Evolutionary conservation across 1,140 invertebrate genomes (phyloP), one percentile per base, ranked within the genome.

Genomic region (Lordiphosa clarofinis): DNA sequence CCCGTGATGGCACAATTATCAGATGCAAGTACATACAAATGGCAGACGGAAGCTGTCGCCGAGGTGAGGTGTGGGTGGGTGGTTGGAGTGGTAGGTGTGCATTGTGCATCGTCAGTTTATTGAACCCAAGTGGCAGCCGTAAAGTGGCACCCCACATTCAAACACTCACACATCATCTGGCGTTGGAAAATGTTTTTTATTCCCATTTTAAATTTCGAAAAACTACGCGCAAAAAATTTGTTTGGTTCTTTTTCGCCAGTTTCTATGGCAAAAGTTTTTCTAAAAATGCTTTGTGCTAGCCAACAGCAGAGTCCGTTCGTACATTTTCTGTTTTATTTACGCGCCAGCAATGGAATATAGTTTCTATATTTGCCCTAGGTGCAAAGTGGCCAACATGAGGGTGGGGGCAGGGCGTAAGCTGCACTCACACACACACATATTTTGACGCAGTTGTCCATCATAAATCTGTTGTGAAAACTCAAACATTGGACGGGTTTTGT

Each of bases 1-100:
- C 38, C 12, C 46, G 28, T 79, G 75, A 74, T 54, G 50, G 60
- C 71, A 74, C 75, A 79, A 79, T 79, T 79, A 79, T 79, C 75
- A 56, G 66, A 66, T 79, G 75, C 70, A 56, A 53, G 56, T 69
- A 42, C 63, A 13, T 73, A 42, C 63, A 13, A 68, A 15, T 56
- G 53, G 35, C 64, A 55, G 56, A 59, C 72, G 65, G 52, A 64
- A 65, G 58, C 50, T 63, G 57, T 56, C 50, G 35, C 15, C 13
- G 60, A 60, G 49, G 56, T 19, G 12, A 24, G 53, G 56, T 39
- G 1, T 35, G 35, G 13, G 8, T 21, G 9, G 12, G 12, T 12
- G 40, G 36, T 31, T 31, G 35, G 13, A 36, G 36, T 5, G 33
- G 12, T 47, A 43, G 49, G 11, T 50, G 11, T 50, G 47, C 28